A percentile compares a stretch with the other conserved stretches of the same genome.
These are phyloP conservation scores for Ciona savignyi DNA, from an alignment of 23 tunicate genomes.

Conservation along the genomic window DNA sequence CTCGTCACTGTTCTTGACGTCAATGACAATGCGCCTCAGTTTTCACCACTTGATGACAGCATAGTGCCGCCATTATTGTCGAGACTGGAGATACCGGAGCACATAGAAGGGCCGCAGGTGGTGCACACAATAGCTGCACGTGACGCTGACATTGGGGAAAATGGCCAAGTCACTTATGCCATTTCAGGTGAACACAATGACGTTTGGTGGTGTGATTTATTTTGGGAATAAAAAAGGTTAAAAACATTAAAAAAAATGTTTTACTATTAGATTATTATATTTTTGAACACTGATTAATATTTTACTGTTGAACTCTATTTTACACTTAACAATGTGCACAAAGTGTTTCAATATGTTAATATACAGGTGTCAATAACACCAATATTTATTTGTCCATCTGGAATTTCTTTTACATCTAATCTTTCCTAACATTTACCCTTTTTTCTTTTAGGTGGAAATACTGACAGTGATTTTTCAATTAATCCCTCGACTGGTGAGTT, in stretches of 20 bases:
- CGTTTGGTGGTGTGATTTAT: too few relatives aligned
- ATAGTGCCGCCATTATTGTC: constrained; percentile 28
- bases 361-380: too few relatives aligned
- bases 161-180: constrained; percentile 35
- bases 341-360: too few relatives aligned
- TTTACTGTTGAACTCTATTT: too few relatives aligned
- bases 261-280: too few relatives aligned
- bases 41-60: constrained; percentile 22
- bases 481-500: constrained; percentile 56
- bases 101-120: constrained; percentile 19
- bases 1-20: constrained; percentile 41
- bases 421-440: constrained; percentile 2
- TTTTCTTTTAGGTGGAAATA: constrained; percentile 44
- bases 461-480: constrained; percentile 32
- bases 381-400: too few relatives aligned
- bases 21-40: constrained; percentile 64
- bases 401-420: not conserved
- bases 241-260: too few relatives aligned
- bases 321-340: too few relatives aligned
- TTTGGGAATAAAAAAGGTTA: too few relatives aligned
- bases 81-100: constrained; percentile 45
- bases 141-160: constrained; percentile 54
- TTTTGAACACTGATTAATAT: too few relatives aligned
- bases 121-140: constrained; percentile 38
- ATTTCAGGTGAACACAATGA: constrained; percentile 66